Conservation (phyloP, 2,797 vertebrate species). For the Ptychobarbus kaznakovi region DNA sequence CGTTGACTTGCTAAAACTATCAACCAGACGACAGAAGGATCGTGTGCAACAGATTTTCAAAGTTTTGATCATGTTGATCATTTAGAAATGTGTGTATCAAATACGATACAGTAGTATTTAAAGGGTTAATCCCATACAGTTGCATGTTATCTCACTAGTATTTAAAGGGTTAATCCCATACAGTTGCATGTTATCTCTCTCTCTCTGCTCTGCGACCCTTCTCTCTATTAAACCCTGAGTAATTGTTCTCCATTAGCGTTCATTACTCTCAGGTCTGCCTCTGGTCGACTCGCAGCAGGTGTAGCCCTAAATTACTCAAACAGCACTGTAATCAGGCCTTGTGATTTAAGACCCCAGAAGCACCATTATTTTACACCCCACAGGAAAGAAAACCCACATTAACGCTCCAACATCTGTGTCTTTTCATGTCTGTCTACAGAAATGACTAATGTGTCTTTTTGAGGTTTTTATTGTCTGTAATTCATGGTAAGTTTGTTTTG, state of each 20-base stretch:
- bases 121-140: background rate
- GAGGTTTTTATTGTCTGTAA: background rate
- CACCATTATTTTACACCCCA: background rate
- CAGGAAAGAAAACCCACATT: background rate
- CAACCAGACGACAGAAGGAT: background rate
- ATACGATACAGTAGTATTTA: background rate
- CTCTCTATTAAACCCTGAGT: background rate
- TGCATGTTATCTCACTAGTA: too few species aligned
- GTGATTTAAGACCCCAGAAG: slow-evolving; percentile 19
- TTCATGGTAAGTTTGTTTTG: background rate
- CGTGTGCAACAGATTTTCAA: background rate
- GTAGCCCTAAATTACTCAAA: slow-evolving; percentile 5
- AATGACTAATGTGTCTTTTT: background rate
- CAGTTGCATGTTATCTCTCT: background rate
- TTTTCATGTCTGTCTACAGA: background rate
- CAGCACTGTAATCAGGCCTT: background rate
- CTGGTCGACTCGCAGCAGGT: background rate
- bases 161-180: background rate
- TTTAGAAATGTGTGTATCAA: background rate
- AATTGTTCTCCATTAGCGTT: slow-evolving; percentile 11
- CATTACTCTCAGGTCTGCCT: slow-evolving; percentile 27
- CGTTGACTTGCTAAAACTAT: background rate
- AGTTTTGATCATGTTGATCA: too few species aligned
- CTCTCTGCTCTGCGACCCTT: background rate
- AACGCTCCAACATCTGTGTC: background rate